Base-by-base conservation (phyloP, 1,140 invertebrate genomes). In the Cepaea nemoralis region DNA sequence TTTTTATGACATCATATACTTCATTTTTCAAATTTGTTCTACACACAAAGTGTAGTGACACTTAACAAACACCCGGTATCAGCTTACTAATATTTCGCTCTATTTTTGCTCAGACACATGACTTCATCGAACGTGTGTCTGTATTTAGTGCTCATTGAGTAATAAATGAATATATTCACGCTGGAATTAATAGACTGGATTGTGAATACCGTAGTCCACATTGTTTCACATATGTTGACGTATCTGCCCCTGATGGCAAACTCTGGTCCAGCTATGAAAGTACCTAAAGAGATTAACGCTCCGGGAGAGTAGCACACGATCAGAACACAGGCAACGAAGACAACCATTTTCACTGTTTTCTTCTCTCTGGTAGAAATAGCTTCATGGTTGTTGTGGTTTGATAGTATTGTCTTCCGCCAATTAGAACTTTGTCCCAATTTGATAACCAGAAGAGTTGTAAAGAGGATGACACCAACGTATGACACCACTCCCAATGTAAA, bases 61-160 rank as follows among this genome's bases (percentile, higher is more conserved):
- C n/a, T n/a, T n/a, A n/a, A n/a, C n/a, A n/a, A n/a, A n/a, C n/a
- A n/a, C n/a, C n/a, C n/a, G n/a, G n/a, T n/a, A n/a, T n/a, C n/a
- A n/a, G n/a, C n/a, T n/a, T n/a, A n/a, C n/a, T n/a, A n/a, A n/a
- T n/a, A n/a, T n/a, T n/a, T n/a, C n/a, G n/a, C n/a, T n/a, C n/a
- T n/a, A n/a, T n/a, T n/a, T n/a, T n/a, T n/a, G n/a, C n/a, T n/a
- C n/a, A n/a, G n/a, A n/a, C n/a, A n/a, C n/a, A n/a, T n/a, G n/a
- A 82, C 16, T 67, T 77, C 35, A 24, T 73, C 16, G 31, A 83
- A 59, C 3, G 70, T 80, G 27, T 83, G 69, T 39, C 63, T 79
- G 77, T 76, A 83, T 42, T 71, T 74, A 35, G 82, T 75, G 0
- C 82, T 79, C 82, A 83, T 83, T 14, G 33, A 75, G 50, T 80